Base-by-base conservation (phyloP, 1,140 invertebrate species). In the Lepidostoma basale region DNA sequence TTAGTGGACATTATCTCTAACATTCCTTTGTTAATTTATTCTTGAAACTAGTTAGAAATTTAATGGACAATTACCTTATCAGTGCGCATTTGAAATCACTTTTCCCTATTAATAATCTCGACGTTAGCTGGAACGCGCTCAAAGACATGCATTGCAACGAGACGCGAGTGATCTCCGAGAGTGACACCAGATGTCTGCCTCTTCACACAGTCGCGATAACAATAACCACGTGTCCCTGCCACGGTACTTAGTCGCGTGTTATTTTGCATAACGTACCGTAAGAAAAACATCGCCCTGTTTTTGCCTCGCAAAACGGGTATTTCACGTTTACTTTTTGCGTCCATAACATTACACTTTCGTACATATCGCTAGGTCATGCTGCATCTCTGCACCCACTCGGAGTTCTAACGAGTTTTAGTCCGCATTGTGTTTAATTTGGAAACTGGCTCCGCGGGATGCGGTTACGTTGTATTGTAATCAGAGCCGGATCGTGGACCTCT, bases 311-410 rank as follows among this genome's bases (percentile, higher is more conserved):
- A 60, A 60, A 60, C 56, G 36, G 36, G 56, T 60, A 40, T 60
- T 60, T 42, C 56, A 60, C 56, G 36, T 60, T 60, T 60, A 60
- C 36, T 60, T 60, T 60, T 60, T 60, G 36, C 39, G 23, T 25
- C 36, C 39, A 22, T 40, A 40, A 40, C 36, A 59, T 6, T 5
- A 28, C 39, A 60, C 56, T 42, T 44, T 60, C 56, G 56, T 22
- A 22, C 56, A 18, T 60, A 44, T 16, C 16, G 39, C 52, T 36
- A 42, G 56, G 36, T 42, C 36, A 42, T 14, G 56, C 14, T 54
- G 49, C 49, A 59, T 40, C 56, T 36, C 14, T 59, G 33, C 54
- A 40, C 54, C 52, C 52, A 56, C 52, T 30, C 28, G 6, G 30
- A 6, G 30, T n/a, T 33, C 49, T 23, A 60, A 60, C 56, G 36